Conservation (phyloP, 2,888 invertebrate genomes). For the Gordius sp. region DNA sequence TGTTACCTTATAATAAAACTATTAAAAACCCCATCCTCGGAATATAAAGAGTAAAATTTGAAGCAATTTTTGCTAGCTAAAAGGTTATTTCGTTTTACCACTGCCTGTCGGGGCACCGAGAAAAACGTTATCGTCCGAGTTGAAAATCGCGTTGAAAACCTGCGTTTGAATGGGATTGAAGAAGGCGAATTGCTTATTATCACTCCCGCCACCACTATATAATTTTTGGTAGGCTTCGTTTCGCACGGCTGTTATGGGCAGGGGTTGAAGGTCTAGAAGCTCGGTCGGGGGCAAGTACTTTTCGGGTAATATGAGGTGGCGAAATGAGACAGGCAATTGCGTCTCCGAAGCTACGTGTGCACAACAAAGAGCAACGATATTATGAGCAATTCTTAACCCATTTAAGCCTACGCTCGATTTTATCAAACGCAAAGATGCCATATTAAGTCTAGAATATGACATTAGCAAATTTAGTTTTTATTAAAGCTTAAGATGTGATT, state of each 20-base stretch:
- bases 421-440: no score
- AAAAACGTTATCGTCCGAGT: slow-evolving; percentile 88
- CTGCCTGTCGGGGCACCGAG: slow-evolving; percentile 37
- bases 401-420: no score
- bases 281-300: slow-evolving; percentile 95
- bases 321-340: slow-evolving; percentile 65
- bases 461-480: no score
- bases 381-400: no score
- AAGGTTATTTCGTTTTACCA: no score
- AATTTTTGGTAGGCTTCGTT: slow-evolving; percentile 58
- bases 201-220: slow-evolving; percentile 53
- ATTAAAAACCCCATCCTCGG: no score
- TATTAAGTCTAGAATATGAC: no score
- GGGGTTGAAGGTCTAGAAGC: slow-evolving; percentile 71
- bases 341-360: slow-evolving; percentile 24
- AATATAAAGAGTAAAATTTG: no score
- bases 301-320: slow-evolving; percentile 82
- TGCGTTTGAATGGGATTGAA: slow-evolving; percentile 98
- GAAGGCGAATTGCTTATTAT: slow-evolving; percentile 51
- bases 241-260: slow-evolving; percentile 62
- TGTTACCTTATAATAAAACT: no score
- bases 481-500: no score
- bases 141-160: slow-evolving; percentile 91
- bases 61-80: no score
- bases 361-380: no score